Base-by-base conservation (phyloP, 2,797 vertebrate species). In the Acipenser transmontanus region DNA sequence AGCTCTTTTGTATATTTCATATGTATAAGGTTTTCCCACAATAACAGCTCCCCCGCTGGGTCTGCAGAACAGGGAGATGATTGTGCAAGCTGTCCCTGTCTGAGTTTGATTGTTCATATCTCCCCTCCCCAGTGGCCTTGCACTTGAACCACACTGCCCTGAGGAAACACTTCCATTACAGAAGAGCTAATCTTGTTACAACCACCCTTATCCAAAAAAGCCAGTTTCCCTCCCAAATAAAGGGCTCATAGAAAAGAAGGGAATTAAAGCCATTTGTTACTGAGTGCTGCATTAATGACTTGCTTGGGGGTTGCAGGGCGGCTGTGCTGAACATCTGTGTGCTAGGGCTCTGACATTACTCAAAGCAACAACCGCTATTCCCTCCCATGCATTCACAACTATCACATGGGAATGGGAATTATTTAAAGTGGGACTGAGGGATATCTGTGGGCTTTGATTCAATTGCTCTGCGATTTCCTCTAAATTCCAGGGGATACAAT, bases 141-240 rank as follows among this genome's bases (percentile, higher is more conserved):
- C 57, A 61, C 66, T 57, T 49, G 49, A 68, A 51, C 6, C 54
- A n/a, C 67, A 65, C 73, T 77, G 73, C 71, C 82, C 70, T 59
- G 57, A 2, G 83, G 83, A 70, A 80, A 78, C 72, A 74, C 72
- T 34, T 71, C 80, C 78, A 64, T 74, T 81, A 76, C 78, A 67
- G 70, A 68, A 63, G 60, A 50, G 49, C 64, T 83, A 83, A 85
- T 86, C 86, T 75, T 72, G 79, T 87, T 86, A 75, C 68, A 47
- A 65, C 71, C 69, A 66, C n/a, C 68, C 73, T 74, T 73, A 71
- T 71, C 71, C 67, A 50, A 64, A 65, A 64, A 49, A 20, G 62
- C 54, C 49, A 50, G 47, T n/a, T 60, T 59, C 62, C 59, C 57
- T 67, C 60, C 9, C 34, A 70, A 70, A 67, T 59, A 49, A 63